Percentiles rank a stretch among this genome's conserved stretches.
These are phyloP conservation scores for Limnothrissa miodon DNA, from an alignment of 2,113 vertebrate species.

Conservation along the genomic window DNA sequence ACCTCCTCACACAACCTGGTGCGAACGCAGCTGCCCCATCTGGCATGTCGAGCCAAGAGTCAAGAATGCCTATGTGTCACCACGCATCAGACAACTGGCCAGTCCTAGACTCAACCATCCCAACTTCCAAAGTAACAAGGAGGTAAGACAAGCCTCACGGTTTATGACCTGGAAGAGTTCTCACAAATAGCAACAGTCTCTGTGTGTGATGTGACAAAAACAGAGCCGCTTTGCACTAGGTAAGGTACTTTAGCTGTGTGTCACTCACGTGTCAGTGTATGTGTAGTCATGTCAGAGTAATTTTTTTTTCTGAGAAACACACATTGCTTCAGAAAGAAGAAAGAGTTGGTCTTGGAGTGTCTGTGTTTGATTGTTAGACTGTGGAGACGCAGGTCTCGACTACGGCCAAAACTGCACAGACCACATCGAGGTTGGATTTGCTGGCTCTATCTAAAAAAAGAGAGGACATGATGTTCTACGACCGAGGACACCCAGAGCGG, in stretches of 20 bases:
- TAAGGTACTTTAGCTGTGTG: not conserved
- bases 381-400: constrained; percentile 39
- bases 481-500: constrained; percentile 55
- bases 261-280: not conserved
- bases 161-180: not conserved
- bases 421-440: constrained; percentile 52
- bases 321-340: not conserved
- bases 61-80: constrained; percentile 33
- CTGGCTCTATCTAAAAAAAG: constrained; percentile 59
- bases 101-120: constrained; percentile 57
- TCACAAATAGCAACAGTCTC: not conserved
- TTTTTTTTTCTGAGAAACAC: not conserved
- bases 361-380: constrained; percentile 39
- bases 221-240: not conserved
- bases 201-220: not conserved
- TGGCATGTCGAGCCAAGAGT: constrained; percentile 50
- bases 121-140: constrained; percentile 50
- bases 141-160: constrained; percentile 45
- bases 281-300: not conserved
- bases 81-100: constrained; percentile 62
- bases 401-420: constrained; percentile 40
- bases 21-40: constrained; percentile 55
- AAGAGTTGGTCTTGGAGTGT: not conserved
- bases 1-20: constrained; percentile 45
- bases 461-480: constrained; percentile 47